phyloP scores from a whole-genome alignment of 2,113 vertebrate genomes.

The Bufo bufo region DNA sequence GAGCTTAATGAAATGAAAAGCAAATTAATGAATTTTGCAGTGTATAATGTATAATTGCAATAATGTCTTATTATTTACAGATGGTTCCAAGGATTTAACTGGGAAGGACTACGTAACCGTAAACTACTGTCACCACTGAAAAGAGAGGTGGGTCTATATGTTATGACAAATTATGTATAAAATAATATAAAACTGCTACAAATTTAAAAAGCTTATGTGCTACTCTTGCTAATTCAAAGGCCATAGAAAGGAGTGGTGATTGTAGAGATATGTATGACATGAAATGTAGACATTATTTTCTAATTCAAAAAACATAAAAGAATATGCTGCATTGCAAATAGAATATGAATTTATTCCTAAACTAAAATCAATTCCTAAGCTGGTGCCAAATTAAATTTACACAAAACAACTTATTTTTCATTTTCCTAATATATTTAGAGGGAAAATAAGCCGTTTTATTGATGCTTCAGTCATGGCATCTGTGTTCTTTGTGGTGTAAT shows the following conservation, averaged over 20 bases:
- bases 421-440: neutral
- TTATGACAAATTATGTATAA: too few relatives aligned
- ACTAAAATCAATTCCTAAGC: neutral
- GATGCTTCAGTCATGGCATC: neutral
- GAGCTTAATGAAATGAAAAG: too few relatives aligned
- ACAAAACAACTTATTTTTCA: neutral
- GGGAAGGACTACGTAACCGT: slow-evolving; percentile 73
- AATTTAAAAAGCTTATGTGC: too few relatives aligned
- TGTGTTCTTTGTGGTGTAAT: neutral
- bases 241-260: too few relatives aligned
- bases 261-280: too few relatives aligned
- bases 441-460: neutral
- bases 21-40: neutral
- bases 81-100: slow-evolving; percentile 81
- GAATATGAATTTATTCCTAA: neutral
- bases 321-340: neutral
- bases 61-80: slow-evolving; percentile 59
- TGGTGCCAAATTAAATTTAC: neutral
- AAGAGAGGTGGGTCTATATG: slow-evolving; percentile 70
- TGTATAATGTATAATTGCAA: neutral
- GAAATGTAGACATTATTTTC: too few relatives aligned
- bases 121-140: slow-evolving; percentile 73
- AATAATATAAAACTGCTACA: too few relatives aligned
- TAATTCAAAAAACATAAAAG: neutral
- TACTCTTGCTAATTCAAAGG: too few relatives aligned